Base-by-base conservation (phyloP, 1,140 invertebrate species). In the Chionoecetes opilio region DNA sequence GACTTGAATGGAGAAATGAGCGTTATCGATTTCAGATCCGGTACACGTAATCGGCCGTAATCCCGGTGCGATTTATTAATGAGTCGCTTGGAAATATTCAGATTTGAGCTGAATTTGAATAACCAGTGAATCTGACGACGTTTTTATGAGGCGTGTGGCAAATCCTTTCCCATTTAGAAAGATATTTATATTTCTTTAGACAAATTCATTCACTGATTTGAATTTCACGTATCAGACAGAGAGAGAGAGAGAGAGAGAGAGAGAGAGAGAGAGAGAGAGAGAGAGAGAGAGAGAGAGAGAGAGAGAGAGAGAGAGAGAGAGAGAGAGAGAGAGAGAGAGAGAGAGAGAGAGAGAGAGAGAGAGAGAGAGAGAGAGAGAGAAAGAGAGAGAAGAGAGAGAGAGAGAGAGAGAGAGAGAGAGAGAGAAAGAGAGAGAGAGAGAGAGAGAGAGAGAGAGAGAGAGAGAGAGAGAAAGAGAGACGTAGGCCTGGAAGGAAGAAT, bases 31-130 rank as follows among this genome's bases (percentile, higher is more conserved):
- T 86, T 93, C 92, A 38, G 92, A 85, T 86, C 38, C 82, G 37
- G 38, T 46, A 84, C 37, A 93, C 35, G 46, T 84, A 86, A 41
- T 93, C 84, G 82, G 38, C 32, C 41, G 32, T 93, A 93, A 93
- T 93, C 92, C 85, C 82, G 46, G 92, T 32, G 85, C 92, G 82
- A 93, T 85, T 93, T 93, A 84, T 85, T 93, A 93, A 86, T 84
- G 92, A 93, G 46, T 75, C 89, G 46, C 29, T 34, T 91, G 89
- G 89, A 91, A 91, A 91, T 35, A 91, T 91, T 63, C 89, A 75
- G 89, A 91, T 91, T 91, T 91, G 75, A 91, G 89, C 26, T 29
- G 89, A 26, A 75, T 75, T 91, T 91, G 46, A 91, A 91, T 91
- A 91, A n/a, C 0, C 46, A 3, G 32, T 86, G 75, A 46, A 31